Percentiles rank a stretch among this genome's conserved stretches.
Conservation (phyloP, 2,113 vertebrate species). For the Hydrolagus affinis region DNA sequence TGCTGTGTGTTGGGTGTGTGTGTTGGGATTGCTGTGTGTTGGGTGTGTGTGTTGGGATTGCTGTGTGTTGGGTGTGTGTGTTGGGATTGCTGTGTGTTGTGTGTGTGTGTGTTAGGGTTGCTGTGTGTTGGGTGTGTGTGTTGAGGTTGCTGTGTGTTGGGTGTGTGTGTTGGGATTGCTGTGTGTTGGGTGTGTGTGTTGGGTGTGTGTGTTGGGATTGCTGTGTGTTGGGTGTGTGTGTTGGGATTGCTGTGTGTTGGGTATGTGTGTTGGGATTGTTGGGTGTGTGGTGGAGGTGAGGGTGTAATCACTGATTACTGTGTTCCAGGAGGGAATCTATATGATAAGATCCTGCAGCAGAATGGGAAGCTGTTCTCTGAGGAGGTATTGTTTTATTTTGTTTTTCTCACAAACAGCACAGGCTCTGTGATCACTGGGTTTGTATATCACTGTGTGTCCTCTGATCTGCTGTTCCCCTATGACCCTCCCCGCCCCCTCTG, state of each 20-base stretch:
- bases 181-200: too few species aligned
- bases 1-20: too few species aligned
- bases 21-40: too few species aligned
- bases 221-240: not conserved
- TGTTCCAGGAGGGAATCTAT: conserved; percentile 82
- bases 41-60: too few species aligned
- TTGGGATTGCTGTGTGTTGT: too few species aligned
- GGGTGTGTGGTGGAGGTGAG: not conserved
- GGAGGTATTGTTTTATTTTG: conserved; percentile 60
- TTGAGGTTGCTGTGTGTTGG: too few species aligned
- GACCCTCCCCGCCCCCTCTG: too few species aligned
- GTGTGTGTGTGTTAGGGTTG: too few species aligned
- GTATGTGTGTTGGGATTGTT: not conserved
- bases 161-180: too few species aligned
- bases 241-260: not conserved
- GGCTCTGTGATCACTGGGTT: conserved; percentile 16
- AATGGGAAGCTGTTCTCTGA: conserved; percentile 81
- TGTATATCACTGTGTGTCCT: conserved; percentile 32
- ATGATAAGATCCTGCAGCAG: conserved; percentile 88
- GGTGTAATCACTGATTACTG: conserved; percentile 24
- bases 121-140: too few species aligned
- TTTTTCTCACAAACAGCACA: not conserved
- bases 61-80: too few species aligned
- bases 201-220: not conserved
- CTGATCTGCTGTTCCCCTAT: too few species aligned